Conservation (phyloP, 2,113 vertebrate species). For the Enhydra lutris region DNA sequence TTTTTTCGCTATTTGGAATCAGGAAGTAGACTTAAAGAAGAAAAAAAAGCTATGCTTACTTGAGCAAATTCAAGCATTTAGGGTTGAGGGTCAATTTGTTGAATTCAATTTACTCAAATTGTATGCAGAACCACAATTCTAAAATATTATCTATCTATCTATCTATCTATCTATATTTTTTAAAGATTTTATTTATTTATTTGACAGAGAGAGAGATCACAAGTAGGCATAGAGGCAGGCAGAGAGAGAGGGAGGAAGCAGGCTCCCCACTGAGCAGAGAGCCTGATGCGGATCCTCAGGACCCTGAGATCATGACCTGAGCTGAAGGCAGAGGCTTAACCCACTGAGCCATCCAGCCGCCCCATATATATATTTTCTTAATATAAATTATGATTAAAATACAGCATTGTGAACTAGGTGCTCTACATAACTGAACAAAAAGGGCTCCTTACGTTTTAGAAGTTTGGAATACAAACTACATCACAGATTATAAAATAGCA, state of each 20-base stretch:
- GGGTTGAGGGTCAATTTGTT: not conserved
- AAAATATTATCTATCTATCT: not conserved
- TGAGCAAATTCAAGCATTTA: constrained; percentile 37
- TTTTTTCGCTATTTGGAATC: not conserved
- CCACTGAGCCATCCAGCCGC: no score
- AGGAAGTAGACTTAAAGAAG: not conserved
- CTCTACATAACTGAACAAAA: not conserved
- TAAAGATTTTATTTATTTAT: no score
- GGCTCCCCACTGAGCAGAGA: no score
- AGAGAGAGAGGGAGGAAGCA: no score
- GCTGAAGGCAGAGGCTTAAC: no score
- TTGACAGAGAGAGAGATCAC: no score
- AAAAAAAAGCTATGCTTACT: constrained; percentile 6
- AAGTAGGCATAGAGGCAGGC: no score
- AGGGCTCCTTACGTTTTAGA: not conserved
- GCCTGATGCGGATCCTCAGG: no score
- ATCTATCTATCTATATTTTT: no score
- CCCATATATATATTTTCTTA: not conserved
- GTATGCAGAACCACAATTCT: not conserved
- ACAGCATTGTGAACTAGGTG: not conserved
- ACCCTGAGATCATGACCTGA: no score
- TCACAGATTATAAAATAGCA: not conserved
- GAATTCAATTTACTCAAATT: constrained; percentile 33
- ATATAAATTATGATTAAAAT: not conserved
- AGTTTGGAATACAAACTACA: not conserved